Base-by-base conservation (phyloP, 2,888 invertebrate species). In the Eudemis profundana region DNA sequence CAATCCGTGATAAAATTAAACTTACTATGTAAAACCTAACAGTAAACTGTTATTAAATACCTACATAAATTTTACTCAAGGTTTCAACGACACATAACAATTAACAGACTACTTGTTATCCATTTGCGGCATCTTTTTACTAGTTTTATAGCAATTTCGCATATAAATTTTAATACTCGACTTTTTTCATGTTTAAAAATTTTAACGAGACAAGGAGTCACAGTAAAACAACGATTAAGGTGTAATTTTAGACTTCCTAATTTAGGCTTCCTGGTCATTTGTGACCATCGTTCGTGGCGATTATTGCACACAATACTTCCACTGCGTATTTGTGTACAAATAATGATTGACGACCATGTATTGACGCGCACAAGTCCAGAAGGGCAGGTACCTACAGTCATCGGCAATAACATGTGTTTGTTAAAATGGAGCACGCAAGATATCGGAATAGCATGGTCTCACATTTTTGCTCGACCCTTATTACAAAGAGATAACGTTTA, bases 221-320 rank as follows among this genome's bases (percentile, higher is more conserved):
- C 29, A 17, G 40, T 42, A 40, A 27, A 21, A 46, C 46, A 27
- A 27, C 54, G 56, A 44, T 56, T 56, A 56, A 29, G n/a, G 17
- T 56, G 27, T 44, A 56, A 44, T 56, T 56, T 27, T 44, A 29
- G 42, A 42, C 56, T 56, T 56, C 56, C 56, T 40, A 44, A 56
- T 56, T 56, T 56, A 44, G 56, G 17, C 42, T 56, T 56, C 56
- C 56, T 42, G 56, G 56, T 44, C 2, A 19, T 17, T 42, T 17
- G 40, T n/a, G 17, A 23, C 27, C 17, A 56, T 44, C 36, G 50
- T 2, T 33, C 12, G 50, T n/a, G 44, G 29, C 42, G 5, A 44
- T 44, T 42, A 12, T 14, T 17, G 42, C 3, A 44, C 17, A 44
- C 21, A 29, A 17, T 4, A 19, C 42, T 40, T 15, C 3, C 1